These are phyloP conservation scores for Hepsetus odoe DNA, from an alignment of 2,113 vertebrate genomes.

Conservation along the genomic window DNA sequence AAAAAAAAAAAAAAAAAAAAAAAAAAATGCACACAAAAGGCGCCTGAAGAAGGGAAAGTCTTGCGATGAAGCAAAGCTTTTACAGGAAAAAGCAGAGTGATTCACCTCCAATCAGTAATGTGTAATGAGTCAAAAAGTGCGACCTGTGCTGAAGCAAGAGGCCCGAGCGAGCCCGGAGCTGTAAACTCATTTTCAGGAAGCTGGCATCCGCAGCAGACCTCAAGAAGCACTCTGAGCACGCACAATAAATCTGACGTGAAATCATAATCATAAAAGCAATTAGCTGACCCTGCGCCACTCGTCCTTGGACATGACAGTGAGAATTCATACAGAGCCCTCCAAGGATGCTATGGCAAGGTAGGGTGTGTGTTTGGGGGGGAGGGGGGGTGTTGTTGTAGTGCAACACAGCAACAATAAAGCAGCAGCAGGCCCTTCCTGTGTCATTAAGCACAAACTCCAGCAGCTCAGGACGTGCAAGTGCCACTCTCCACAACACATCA, in stretches of 20 bases:
- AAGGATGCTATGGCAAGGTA: slow-evolving; percentile 65
- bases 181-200: slow-evolving; percentile 75
- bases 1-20: slow-evolving; percentile 49
- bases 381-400: slow-evolving; percentile 64
- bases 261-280: slow-evolving; percentile 87
- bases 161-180: slow-evolving; percentile 71
- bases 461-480: slow-evolving; percentile 60
- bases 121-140: slow-evolving; percentile 77
- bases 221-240: slow-evolving; percentile 76
- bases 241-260: slow-evolving; percentile 83
- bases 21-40: slow-evolving; percentile 56
- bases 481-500: slow-evolving; percentile 58
- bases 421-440: slow-evolving; percentile 71
- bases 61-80: slow-evolving; percentile 60
- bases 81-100: slow-evolving; percentile 67
- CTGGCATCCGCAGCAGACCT: slow-evolving; percentile 71
- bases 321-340: slow-evolving; percentile 79
- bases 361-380: slow-evolving; percentile 50
- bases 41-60: slow-evolving; percentile 50
- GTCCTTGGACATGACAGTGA: slow-evolving; percentile 83
- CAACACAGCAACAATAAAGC: slow-evolving; percentile 82
- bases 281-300: slow-evolving; percentile 81
- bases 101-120: slow-evolving; percentile 64
- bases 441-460: slow-evolving; percentile 78
- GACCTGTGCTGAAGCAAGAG: slow-evolving; percentile 76